Evolutionary conservation across 2,797 vertebrate species (phyloP).

Genomic region (Danio tinwini): DNA sequence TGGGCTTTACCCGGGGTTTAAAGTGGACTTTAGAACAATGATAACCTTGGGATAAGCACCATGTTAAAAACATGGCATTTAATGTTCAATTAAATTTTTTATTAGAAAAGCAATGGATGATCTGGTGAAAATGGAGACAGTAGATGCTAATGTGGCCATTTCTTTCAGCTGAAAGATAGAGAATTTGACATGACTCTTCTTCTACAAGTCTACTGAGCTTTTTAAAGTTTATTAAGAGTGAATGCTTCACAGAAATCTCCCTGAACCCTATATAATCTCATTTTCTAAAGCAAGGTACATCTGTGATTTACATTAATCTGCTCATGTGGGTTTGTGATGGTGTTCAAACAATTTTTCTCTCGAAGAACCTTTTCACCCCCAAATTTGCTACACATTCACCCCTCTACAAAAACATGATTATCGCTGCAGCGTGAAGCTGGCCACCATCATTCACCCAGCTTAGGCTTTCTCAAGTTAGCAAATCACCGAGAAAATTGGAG

Average conservation of each 20-base stretch:
- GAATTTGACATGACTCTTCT: not conserved
- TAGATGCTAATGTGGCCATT: not conserved
- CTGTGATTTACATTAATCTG: conserved; percentile 67
- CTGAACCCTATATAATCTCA: conserved; percentile 57
- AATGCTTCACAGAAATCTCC: conserved; percentile 37
- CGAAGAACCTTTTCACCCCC: conserved; percentile 69
- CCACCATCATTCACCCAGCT: conserved; percentile 78
- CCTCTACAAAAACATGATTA: conserved; percentile 82
- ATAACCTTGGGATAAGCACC: too few species aligned
- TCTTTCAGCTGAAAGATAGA: not conserved
- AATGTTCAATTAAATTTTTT: not conserved
- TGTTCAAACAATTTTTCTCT: conserved; percentile 59
- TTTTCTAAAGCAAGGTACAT: conserved; percentile 67
- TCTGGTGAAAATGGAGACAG: not conserved
- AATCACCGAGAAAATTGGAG: conserved; percentile 83
- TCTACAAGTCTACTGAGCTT: not conserved
- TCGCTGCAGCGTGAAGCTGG: conserved; percentile 77
- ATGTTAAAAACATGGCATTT: not conserved
- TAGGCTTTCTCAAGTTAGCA: conserved; percentile 79
- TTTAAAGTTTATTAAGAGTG: conserved; percentile 1
- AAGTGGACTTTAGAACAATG: too few species aligned
- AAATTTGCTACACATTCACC: conserved; percentile 75
- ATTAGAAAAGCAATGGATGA: not conserved
- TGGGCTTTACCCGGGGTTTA: too few species aligned
- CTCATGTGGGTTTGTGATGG: conserved; percentile 67